A percentile compares a stretch with the other conserved stretches of the same genome.
Evolutionary conservation across 2,797 vertebrate species (phyloP).

Genomic region (Gobionotothen gibberifrons): DNA sequence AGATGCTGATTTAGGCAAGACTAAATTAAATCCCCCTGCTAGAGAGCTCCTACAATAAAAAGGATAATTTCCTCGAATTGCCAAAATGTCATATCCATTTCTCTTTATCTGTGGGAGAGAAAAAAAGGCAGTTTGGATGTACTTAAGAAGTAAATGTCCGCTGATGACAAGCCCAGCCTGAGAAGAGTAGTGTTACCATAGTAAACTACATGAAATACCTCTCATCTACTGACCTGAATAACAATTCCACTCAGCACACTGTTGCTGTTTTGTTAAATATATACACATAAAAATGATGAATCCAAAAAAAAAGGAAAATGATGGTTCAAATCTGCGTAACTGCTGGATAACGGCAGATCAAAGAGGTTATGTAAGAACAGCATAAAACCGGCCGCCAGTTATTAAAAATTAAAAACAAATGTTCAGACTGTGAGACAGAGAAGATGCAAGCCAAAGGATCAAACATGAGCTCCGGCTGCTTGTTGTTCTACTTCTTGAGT

Average conservation of each 20-base stretch:
- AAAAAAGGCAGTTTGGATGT: constrained; percentile 22
- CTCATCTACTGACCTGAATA: constrained; percentile 31
- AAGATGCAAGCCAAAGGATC: constrained; percentile 36
- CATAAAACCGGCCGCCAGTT: constrained; percentile 15
- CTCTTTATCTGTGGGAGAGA: constrained; percentile 34
- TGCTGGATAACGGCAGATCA: constrained; percentile 22
- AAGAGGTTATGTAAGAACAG: constrained; percentile 20
- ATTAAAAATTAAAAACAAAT: constrained; percentile 18
- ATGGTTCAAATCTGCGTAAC: constrained; percentile 5
- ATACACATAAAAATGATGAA: background rate
- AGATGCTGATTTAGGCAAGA: constrained; percentile 28
- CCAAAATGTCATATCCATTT: constrained; percentile 29
- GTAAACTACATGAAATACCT: constrained; percentile 45
- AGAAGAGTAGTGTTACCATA: constrained; percentile 27
- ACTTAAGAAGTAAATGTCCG: constrained; percentile 53
- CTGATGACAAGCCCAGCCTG: constrained; percentile 52
- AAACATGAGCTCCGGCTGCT: constrained; percentile 43
- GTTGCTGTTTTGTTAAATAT: background rate
- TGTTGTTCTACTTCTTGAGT: constrained; percentile 65
- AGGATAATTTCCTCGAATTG: constrained; percentile 30
- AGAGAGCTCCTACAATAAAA: constrained; percentile 35
- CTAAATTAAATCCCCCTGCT: constrained; percentile 32
- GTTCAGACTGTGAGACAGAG: constrained; percentile 17
- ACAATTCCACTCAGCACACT: constrained; percentile 18
- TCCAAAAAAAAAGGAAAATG: background rate